Conservation (phyloP, 1,140 invertebrate species). For the Lordiphosa stackelbergi region DNA sequence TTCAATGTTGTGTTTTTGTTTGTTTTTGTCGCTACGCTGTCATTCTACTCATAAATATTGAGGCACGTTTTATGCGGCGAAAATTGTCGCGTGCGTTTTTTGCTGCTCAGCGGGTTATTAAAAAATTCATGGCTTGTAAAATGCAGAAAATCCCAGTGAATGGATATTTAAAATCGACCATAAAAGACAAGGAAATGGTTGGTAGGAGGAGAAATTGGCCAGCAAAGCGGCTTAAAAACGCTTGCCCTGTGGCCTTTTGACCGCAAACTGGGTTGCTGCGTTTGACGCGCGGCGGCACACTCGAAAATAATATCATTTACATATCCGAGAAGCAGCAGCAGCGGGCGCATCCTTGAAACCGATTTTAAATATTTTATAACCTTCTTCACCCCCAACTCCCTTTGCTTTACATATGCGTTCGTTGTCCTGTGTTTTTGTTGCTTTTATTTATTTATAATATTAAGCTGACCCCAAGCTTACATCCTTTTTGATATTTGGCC, state of each 20-base stretch:
- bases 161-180: slow-evolving; percentile 70
- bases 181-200: slow-evolving; percentile 45
- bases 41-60: slow-evolving; percentile 68
- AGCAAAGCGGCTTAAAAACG: slow-evolving; percentile 64
- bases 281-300: slow-evolving; percentile 63
- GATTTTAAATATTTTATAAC: slow-evolving; percentile 64
- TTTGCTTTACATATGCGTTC: too few species aligned
- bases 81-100: slow-evolving; percentile 69
- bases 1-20: neutral
- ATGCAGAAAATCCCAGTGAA: slow-evolving; percentile 63
- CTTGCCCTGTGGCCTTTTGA: slow-evolving; percentile 56
- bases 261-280: slow-evolving; percentile 53
- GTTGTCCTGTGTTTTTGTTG: neutral
- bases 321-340: slow-evolving; percentile 50
- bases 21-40: slow-evolving; percentile 10
- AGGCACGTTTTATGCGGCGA: slow-evolving; percentile 47
- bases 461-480: slow-evolving; percentile 11
- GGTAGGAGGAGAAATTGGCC: slow-evolving; percentile 21
- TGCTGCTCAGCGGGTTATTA: slow-evolving; percentile 50
- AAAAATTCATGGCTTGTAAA: slow-evolving; percentile 75
- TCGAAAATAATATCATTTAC: slow-evolving; percentile 75
- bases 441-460: slow-evolving; percentile 3
- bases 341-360: slow-evolving; percentile 20
- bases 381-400: too few species aligned
- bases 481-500: slow-evolving; percentile 35